phyloP scores from a whole-genome alignment of 2,113 vertebrate genomes.

The Mustela lutreola region DNA sequence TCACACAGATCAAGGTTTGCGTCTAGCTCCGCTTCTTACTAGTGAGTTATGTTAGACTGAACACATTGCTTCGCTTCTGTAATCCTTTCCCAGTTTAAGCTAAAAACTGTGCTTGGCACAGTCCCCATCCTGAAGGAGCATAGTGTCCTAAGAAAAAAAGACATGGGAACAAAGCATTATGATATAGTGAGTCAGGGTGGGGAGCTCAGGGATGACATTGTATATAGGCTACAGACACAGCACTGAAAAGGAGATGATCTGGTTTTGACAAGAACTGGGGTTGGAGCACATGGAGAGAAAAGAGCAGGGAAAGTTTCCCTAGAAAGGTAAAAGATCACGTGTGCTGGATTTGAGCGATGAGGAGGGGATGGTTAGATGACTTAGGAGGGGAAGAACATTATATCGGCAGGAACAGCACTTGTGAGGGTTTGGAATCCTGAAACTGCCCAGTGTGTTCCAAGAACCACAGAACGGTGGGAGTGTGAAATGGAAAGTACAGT shows the following conservation, averaged over 20 bases:
- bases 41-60: not conserved
- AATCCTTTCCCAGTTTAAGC: not conserved
- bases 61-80: not conserved
- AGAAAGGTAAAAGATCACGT: not conserved
- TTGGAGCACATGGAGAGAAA: not conserved
- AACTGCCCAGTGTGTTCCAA: not conserved
- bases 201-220: not conserved
- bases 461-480: not conserved
- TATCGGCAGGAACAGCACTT: accelerated
- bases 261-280: not conserved
- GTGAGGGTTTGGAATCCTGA: not conserved
- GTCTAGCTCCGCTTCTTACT: not conserved
- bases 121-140: not conserved
- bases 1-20: not conserved
- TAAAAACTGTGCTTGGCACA: not conserved
- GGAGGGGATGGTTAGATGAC: not conserved
- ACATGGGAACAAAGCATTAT: not conserved
- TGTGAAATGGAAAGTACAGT: not conserved
- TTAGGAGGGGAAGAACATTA: not conserved
- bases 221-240: not conserved
- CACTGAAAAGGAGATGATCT: not conserved
- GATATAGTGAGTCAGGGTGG: not conserved
- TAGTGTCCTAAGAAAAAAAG: not conserved
- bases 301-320: not conserved
- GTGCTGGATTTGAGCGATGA: not conserved